phyloP scores from a whole-genome alignment of 2,888 invertebrate species.

The Girardia tigrina region DNA sequence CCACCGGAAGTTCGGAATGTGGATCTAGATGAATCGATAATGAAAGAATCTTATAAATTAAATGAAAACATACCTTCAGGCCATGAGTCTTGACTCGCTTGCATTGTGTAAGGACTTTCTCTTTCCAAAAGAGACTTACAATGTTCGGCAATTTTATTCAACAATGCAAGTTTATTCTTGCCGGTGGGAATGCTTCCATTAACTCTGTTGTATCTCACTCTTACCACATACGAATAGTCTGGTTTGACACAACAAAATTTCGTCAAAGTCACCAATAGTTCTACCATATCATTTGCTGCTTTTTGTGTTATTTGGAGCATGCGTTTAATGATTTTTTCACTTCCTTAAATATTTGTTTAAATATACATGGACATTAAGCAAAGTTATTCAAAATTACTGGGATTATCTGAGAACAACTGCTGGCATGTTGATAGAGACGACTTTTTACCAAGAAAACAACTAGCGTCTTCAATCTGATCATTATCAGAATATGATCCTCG shows the following conservation, averaged over 20 bases:
- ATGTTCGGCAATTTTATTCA: conserved; percentile 7
- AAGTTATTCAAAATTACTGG: background rate
- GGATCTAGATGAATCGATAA: background rate
- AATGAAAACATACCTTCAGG: background rate
- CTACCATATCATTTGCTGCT: conserved; percentile 1
- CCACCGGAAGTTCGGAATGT: background rate
- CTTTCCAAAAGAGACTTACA: background rate
- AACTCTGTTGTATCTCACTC: background rate
- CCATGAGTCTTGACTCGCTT: background rate
- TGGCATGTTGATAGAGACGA: background rate
- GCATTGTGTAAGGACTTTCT: conserved; percentile 1
- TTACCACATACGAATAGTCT: background rate
- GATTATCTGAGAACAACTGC: background rate
- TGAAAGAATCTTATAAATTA: background rate
- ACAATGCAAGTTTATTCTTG: conserved; percentile 15
- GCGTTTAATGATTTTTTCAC: conserved; percentile 13
- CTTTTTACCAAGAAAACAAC: background rate
- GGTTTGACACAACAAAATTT: conserved; percentile 2
- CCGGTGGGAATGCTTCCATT: background rate
- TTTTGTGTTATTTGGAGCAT: conserved; percentile 13
- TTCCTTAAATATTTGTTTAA: background rate
- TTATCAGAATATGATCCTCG: background rate
- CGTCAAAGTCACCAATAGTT: background rate
- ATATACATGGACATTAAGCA: background rate
- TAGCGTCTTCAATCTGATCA: background rate